Conservation (phyloP, 1,140 invertebrate genomes). For the Pseudobourletiella spinata region DNA sequence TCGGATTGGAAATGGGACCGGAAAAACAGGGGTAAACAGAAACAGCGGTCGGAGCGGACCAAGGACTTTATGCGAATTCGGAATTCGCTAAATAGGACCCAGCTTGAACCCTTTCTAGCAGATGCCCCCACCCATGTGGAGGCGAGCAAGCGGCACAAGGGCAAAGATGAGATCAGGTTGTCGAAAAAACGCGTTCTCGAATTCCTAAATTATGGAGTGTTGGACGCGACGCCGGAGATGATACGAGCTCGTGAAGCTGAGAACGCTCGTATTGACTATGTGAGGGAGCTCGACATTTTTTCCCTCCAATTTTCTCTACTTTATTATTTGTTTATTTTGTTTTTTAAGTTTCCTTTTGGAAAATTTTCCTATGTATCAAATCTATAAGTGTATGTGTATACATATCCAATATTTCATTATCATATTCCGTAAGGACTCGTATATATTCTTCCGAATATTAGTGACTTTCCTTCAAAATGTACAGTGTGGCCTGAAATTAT, state of each 20-base stretch:
- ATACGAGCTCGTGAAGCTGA: background rate
- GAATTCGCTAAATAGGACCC: background rate
- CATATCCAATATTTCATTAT: too few relatives aligned
- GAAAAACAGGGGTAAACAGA: slow-evolving; percentile 65
- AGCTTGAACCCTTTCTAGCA: background rate
- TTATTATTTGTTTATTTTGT: background rate
- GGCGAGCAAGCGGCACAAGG: background rate
- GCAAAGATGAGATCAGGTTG: background rate
- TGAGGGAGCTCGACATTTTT: background rate
- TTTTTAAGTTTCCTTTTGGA: background rate
- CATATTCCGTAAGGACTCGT: too few relatives aligned
- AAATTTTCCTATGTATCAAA: too few relatives aligned
- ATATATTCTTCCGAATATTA: too few relatives aligned
- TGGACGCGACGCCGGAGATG: background rate
- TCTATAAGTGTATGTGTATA: too few relatives aligned
- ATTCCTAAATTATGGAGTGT: background rate
- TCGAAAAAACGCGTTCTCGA: background rate
- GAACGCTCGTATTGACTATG: background rate
- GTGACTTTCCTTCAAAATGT: too few relatives aligned
- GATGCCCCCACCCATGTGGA: background rate
- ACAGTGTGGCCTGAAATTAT: too few relatives aligned
- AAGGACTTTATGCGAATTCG: slow-evolving; percentile 30
- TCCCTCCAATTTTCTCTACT: background rate
- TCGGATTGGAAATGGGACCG: slow-evolving; percentile 81
- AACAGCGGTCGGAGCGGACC: slow-evolving; percentile 46